These are phyloP conservation scores for Eupelmus urozonus DNA, from an alignment of 2,888 invertebrate genomes.

Conservation along the genomic window DNA sequence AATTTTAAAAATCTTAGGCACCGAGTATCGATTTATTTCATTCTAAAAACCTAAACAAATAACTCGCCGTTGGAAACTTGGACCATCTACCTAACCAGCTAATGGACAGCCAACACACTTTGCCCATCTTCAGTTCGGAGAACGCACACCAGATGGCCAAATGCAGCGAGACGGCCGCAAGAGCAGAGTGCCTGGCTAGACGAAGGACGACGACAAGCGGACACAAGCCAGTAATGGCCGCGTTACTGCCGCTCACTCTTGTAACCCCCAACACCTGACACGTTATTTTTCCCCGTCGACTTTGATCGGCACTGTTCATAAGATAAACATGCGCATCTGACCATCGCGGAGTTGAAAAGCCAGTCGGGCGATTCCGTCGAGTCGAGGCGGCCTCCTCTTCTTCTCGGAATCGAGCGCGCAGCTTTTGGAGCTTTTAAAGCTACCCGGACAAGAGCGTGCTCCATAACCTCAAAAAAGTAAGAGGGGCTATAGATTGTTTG, in stretches of 20 bases:
- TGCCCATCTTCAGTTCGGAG: no score
- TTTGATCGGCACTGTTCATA: background rate
- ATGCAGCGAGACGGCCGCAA: background rate
- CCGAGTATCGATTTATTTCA: no score
- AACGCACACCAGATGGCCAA: constrained; percentile 22
- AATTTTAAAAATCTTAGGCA: no score
- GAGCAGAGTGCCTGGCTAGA: constrained; percentile 27
- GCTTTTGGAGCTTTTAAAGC: constrained; percentile 6
- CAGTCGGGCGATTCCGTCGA: constrained; percentile 8
- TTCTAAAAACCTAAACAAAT: no score
- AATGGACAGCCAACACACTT: background rate
- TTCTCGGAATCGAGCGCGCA: background rate
- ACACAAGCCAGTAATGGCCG: constrained; percentile 53
- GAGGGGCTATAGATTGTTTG: background rate
- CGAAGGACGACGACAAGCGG: constrained; percentile 43
- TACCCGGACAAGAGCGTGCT: constrained; percentile 35
- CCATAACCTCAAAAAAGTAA: constrained; percentile 52
- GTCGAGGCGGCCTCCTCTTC: background rate
- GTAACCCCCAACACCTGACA: constrained; percentile 16
- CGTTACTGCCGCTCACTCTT: constrained; percentile 38
- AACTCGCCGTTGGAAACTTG: background rate
- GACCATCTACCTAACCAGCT: constrained; percentile 22
- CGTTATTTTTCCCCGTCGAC: background rate
- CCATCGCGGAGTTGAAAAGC: background rate
- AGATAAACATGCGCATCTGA: constrained; percentile 23